Base-by-base conservation (phyloP, 2,888 invertebrate genomes). In the Brachyopa scutellaris region DNA sequence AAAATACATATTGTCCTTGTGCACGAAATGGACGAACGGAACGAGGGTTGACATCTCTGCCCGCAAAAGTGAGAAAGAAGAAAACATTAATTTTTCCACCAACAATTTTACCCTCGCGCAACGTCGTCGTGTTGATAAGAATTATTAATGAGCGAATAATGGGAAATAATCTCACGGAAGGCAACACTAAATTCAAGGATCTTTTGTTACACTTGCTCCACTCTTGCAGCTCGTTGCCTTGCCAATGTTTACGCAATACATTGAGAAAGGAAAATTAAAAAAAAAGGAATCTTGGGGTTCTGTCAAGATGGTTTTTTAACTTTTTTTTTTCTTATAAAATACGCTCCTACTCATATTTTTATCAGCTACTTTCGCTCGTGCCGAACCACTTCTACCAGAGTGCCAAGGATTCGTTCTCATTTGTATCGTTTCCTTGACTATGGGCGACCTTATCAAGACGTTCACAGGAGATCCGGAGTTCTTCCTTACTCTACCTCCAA, bases 111-210 rank as follows among this genome's bases (percentile, higher is more conserved):
- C 61, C 78, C 47, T 62, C 53, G 67, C 66, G 31, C 36, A 36
- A 40, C 33, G 67, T 64, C 67, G 73, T 62, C 42, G 59, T 67
- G 64, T 84, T 85, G 86, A 86, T 86, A 87, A 86, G 86, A 87
- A 87, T 87, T 87, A 87, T 87, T 86, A 87, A 87, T 87, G 87
- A 86, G 85, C 85, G 85, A 85, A 86, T 87, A 87, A 86, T 86
- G 86, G 85, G 84, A 86, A 86, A 86, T 87, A 87, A 87, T 86
- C 86, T 85, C 84, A 84, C 83, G 84, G 74, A 85, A 84, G 72
- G 72, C 74, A 82, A 74, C 76, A 84, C 67, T 84, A 85, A 80
- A 82, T 84, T 85, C 79, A 84, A 84, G 73, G 80, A 72, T 70
- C 59, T 64, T 67, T 76, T 69, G 62, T 78, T 31, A 69, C 42